Evolutionary conservation across 1,140 invertebrate species (phyloP), one percentile per base, ranked within the genome.

Genomic region (Drosophila mayri): DNA sequence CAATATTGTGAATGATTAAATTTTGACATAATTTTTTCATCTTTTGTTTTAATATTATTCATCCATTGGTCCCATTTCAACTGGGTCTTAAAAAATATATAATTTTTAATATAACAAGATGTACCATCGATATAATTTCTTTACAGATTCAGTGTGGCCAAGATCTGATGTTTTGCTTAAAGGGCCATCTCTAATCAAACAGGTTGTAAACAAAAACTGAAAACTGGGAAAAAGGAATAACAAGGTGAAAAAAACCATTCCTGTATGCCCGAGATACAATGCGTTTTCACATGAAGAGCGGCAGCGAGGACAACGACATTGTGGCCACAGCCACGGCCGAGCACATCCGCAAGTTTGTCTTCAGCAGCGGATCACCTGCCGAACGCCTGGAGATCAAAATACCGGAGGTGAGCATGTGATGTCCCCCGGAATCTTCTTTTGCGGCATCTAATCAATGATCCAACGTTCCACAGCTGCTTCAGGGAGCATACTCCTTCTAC

Each of bases 401-500:
- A 83, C 96, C 96, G 1, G 96, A 96, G 70, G 91, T 92, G 58
- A 60, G 46, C 59, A 14, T 12, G 18, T 55, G 18, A 40, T 22
- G n/a, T 12, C 1, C 25, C 22, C 3, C 16, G 52, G 54, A 10
- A 25, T 22, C 28, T 58, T 5, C 14, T 16, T 4, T 16, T 10
- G 18, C 41, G 44, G 2, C 20, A 11, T 28, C 22, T 46, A 20
- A 20, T 44, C 38, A 38, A 25, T 50, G 7, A 76, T 66, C 60
- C 16, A 32, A 50, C 11, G 11, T n/a, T 38, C 35, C 11, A n/a
- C 92, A 97, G 96, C 93, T 97, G 72, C 93, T 97, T 37, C 96
- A 97, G 93, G 96, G 97, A 18, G 97, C 95, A 83, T 99, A 99
- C 94, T 98, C 97, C 60, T 97, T 98, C 92, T 98, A 98, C 94